Percentiles rank a stretch among this genome's conserved stretches.
These are phyloP conservation scores for Cichlasoma orientale DNA, from an alignment of 2,797 vertebrate species.

Conservation along the genomic window DNA sequence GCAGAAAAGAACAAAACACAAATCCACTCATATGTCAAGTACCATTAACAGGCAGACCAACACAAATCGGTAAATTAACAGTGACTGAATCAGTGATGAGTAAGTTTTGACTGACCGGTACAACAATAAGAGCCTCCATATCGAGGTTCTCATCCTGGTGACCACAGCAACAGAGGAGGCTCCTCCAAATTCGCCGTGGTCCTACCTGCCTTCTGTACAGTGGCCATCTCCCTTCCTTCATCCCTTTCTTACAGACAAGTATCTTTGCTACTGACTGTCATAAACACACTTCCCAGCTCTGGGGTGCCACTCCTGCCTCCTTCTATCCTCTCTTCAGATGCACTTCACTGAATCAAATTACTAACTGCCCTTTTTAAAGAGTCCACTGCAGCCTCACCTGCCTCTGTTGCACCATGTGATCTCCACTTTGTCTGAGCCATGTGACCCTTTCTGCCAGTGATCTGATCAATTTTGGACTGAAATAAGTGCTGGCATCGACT, in stretches of 20 bases:
- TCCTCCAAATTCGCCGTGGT: constrained; percentile 32
- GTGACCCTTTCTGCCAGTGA: constrained; percentile 13
- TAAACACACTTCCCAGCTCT: neutral
- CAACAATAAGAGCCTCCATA: constrained; percentile 62
- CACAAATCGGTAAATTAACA: neutral
- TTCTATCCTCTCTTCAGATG: neutral
- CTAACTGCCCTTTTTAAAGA: constrained; percentile 31
- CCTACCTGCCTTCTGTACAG: constrained; percentile 21
- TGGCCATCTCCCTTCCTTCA: constrained; percentile 41
- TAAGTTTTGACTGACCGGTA: constrained; percentile 70
- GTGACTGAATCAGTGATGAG: neutral
- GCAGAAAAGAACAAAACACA: neutral
- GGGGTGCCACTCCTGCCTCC: neutral
- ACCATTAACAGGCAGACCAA: neutral
- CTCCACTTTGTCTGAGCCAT: constrained; percentile 6
- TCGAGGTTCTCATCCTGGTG: constrained; percentile 48
- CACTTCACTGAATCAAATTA: neutral
- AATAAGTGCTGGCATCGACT: constrained; percentile 62
- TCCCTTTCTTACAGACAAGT: constrained; percentile 14
- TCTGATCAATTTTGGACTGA: constrained; percentile 49
- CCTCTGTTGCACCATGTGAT: constrained; percentile 32
- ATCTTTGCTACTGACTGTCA: neutral
- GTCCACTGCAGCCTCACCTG: constrained; percentile 50
- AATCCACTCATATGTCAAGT: neutral
- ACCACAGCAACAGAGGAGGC: constrained; percentile 15